These are phyloP conservation scores for Mormyrus hasselquistii DNA, from an alignment of 2,797 vertebrate species.

Conservation along the genomic window DNA sequence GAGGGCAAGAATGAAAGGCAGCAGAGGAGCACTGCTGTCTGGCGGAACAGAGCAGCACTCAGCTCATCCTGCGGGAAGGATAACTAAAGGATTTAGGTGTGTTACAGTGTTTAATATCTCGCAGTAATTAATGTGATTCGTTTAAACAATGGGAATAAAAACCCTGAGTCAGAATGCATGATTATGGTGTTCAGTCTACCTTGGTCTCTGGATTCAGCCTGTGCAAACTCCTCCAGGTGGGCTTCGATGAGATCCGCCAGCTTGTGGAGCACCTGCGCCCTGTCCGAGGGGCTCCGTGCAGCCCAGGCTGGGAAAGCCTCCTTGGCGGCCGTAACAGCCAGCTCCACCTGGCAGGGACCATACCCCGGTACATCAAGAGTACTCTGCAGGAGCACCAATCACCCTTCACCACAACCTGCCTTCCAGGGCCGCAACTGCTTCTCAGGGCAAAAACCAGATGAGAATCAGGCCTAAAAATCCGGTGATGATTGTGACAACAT, in stretches of 20 bases:
- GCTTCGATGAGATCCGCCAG: conserved; percentile 82
- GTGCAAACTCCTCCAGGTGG: conserved; percentile 76
- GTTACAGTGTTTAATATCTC: neutral
- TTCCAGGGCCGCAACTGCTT: neutral
- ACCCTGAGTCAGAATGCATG: neutral
- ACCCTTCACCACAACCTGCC: neutral
- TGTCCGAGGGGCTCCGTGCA: conserved; percentile 65
- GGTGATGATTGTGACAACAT: neutral
- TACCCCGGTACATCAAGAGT: neutral
- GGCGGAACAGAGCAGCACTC: neutral
- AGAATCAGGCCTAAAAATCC: neutral
- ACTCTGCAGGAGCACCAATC: neutral
- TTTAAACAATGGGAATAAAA: neutral
- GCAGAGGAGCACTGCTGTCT: neutral
- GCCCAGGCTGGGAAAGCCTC: conserved; percentile 83
- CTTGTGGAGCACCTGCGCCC: conserved; percentile 72
- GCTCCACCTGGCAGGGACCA: conserved; percentile 65
- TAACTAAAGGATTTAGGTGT: neutral
- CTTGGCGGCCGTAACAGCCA: conserved; percentile 79
- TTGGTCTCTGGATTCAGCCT: conserved; percentile 93
- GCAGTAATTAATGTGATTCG: neutral
- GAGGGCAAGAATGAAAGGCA: neutral
- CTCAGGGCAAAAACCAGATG: neutral
- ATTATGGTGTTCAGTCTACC: conserved; percentile 54
- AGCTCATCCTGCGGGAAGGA: neutral